Conservation (phyloP, 2,113 vertebrate genomes). For the Triplophysa tibetana region DNA sequence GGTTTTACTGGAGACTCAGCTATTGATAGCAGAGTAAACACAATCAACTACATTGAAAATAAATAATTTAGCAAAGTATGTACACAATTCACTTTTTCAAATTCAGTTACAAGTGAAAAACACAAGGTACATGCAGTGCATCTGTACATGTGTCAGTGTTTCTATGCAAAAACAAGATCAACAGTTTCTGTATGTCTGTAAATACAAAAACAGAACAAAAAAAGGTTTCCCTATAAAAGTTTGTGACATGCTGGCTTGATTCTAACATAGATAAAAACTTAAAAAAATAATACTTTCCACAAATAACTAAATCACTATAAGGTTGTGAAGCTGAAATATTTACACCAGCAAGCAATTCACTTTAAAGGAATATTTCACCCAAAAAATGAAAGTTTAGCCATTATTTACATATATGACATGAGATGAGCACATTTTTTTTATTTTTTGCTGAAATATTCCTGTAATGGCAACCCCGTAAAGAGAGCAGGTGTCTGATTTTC, state of each 20-base stretch:
- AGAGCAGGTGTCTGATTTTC: neutral
- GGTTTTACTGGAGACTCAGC: slow-evolving; percentile 11
- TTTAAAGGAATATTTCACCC: neutral
- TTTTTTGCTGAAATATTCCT: neutral
- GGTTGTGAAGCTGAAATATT: neutral
- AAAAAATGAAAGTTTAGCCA: neutral
- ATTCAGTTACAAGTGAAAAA: slow-evolving; percentile 18
- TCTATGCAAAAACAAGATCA: neutral
- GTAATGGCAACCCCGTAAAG: no score
- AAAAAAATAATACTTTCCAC: neutral
- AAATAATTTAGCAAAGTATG: slow-evolving; percentile 34
- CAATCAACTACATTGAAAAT: neutral
- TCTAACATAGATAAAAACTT: neutral
- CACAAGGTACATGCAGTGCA: neutral
- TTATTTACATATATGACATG: neutral
- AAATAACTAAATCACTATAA: slow-evolving; percentile 4
- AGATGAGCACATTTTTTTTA: neutral
- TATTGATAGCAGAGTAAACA: neutral
- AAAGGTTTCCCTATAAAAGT: neutral
- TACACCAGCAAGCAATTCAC: neutral
- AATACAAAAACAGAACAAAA: neutral
- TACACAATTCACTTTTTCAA: slow-evolving; percentile 1
- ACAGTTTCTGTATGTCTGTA: neutral
- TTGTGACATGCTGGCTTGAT: neutral
- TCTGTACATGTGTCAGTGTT: neutral